Evolutionary conservation across 2,113 vertebrate genomes (phyloP), one percentile per base, ranked within the genome.

Genomic region (Gopherus evgoodei): DNA sequence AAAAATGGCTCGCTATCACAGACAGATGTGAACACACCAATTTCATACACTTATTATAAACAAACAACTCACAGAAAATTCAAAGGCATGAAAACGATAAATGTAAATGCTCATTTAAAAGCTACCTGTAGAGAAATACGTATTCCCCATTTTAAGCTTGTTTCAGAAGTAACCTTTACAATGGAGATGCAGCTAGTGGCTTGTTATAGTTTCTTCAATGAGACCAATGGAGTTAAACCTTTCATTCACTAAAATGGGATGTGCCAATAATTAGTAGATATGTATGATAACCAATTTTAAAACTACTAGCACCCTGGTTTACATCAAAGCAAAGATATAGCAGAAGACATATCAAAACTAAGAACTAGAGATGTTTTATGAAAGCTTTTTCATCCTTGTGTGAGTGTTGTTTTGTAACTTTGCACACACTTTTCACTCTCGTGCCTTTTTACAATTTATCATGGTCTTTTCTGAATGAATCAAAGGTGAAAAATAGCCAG

Each of bases 181-280:
- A 35, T 17, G 62, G 31, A 65, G 31, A 65, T 35, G 93, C 50
- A 85, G 57, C 53, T 91, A 83, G 78, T 93, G 57, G 21, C 12
- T 16, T 14, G 17, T 88, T 83, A 57, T 54, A 57, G 27, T 90
- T 87, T 90, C 78, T 95, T 94, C 65, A 83, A 72, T 2, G 72
- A 91, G 57, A 83, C 93, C 42, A 85, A 65, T 52, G 14, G 87
- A 95, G 91, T 90, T 25, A 80, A 92, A 22, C 65, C 92, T 38
- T 83, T n/a, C 88, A 10, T 31, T 56, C 80, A 57, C 31, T 94
- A 50, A 3, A 92, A 24, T 8, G 65, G 27, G 50, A 54, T 16
- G 6, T 81, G 52, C 3, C 7, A 27, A 8, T 17, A 3, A 0
- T 0, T 87, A 42, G 72, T 65, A 90, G 86, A 11, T 31, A 89